Evolutionary conservation across 2,797 vertebrate species (phyloP).

Genomic region (Schizothorax lantsangensis): DNA sequence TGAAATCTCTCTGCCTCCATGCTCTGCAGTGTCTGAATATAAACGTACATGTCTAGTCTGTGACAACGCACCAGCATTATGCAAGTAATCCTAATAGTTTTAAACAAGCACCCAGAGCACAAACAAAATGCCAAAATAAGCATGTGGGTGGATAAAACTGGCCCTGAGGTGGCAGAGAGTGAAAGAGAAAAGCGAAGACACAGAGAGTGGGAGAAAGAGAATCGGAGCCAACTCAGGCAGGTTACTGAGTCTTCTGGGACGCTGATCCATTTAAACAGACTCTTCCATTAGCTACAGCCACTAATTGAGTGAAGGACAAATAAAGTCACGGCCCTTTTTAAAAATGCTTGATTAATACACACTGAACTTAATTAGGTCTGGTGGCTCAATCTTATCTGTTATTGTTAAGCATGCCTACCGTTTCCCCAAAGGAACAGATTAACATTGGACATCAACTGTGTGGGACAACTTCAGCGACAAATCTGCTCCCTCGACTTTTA

Average conservation of each 20-base stretch:
- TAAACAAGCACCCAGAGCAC: slow-evolving; percentile 21
- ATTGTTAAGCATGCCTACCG: slow-evolving; percentile 19
- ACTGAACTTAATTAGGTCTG: slow-evolving; percentile 27
- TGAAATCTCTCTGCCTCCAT: slow-evolving; percentile 8
- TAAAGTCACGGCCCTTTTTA: slow-evolving; percentile 15
- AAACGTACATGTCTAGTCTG: not conserved
- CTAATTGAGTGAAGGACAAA: slow-evolving; percentile 43
- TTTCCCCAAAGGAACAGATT: slow-evolving; percentile 25
- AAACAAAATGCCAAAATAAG: slow-evolving; percentile 33
- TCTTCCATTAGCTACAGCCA: slow-evolving; percentile 33
- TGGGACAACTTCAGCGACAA: slow-evolving; percentile 41
- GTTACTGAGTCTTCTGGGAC: slow-evolving; percentile 22
- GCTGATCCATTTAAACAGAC: slow-evolving; percentile 29
- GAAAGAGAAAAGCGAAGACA: slow-evolving; percentile 43
- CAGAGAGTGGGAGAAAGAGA: slow-evolving; percentile 16
- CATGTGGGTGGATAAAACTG: slow-evolving; percentile 40
- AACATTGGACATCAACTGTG: slow-evolving; percentile 29
- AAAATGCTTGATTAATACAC: slow-evolving; percentile 43
- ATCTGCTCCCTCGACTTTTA: slow-evolving; percentile 45
- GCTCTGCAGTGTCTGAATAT: not conserved
- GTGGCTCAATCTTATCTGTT: slow-evolving; percentile 11
- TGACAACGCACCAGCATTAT: not conserved
- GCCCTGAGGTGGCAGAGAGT: slow-evolving; percentile 35
- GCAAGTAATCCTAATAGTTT: slow-evolving; percentile 37
- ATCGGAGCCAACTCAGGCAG: not conserved